Base-by-base conservation (phyloP, 2,797 vertebrate genomes). In the Pipistrellus pygmaeus region DNA sequence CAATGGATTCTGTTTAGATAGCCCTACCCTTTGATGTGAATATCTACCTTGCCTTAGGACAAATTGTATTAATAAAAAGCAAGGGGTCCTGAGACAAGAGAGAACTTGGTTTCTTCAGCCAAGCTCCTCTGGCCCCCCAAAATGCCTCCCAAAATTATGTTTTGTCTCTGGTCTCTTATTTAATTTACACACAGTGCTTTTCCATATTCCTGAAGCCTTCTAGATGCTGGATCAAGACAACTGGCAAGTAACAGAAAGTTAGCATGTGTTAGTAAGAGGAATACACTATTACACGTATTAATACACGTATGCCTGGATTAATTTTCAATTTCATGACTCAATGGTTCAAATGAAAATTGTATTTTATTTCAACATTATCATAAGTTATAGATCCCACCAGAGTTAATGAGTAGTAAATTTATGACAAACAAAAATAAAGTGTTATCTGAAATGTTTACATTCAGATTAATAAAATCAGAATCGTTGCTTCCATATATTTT, bases 261-360 rank as follows among this genome's bases (percentile, higher is more conserved):
- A 51, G 82, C 32, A 60, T 35, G 38, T 64, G 11, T 46, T 55
- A 85, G 25, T 51, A 71, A 12, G 30, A 92, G 88, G 15, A 93
- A 88, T 41, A 5, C 85, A 68, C 72, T 48, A 73, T 8, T 62
- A 57, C 18, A 10, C 90, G 8, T 44, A 44, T 44, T 44, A 44
- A 44, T 44, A 44, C 44, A 0, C 18, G 55, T 32, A 46, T 38
- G 25, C 51, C 1, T 68, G 13, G 8, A 51, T 91, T 88, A 62
- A 81, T 44, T 62, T 93, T 90, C 14, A 62, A 78, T 85, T 90
- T 84, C 2, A 86, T 84, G 60, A 88, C 85, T 55, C 71, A 93
- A 85, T 84, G 20, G 2, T 25, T 85, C 66, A 75, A 48, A 64
- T 90, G 15, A 94, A 91, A 93, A 91, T 83, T 8, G 82, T 35